Percentiles rank a stretch among this genome's conserved stretches.
These are phyloP conservation scores for Centropus bengalensis DNA, from an alignment of 2,113 vertebrate species.

Conservation along the genomic window DNA sequence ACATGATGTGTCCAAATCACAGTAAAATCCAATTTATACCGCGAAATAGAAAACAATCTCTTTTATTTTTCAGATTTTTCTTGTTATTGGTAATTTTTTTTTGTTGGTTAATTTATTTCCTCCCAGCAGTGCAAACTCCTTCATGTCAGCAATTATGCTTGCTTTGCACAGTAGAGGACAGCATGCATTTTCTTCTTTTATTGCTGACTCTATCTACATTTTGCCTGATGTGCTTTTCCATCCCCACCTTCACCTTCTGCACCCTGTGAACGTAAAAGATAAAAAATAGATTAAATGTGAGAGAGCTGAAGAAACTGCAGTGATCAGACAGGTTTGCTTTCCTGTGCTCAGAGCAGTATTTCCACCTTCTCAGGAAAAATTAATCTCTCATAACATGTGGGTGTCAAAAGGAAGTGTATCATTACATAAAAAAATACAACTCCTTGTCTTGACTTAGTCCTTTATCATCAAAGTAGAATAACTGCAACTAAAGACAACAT, in stretches of 20 bases:
- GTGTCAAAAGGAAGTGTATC: neutral
- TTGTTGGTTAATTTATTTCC: neutral
- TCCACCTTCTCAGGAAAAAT: neutral
- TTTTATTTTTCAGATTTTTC: neutral
- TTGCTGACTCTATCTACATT: constrained; percentile 55
- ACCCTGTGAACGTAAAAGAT: constrained; percentile 4
- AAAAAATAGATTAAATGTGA: constrained; percentile 45
- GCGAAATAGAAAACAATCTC: neutral
- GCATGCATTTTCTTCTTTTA: constrained; percentile 29
- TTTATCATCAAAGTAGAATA: neutral
- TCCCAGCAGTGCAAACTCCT: neutral
- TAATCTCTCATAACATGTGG: neutral
- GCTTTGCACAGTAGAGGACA: constrained; percentile 46
- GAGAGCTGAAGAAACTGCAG: neutral
- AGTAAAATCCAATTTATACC: neutral
- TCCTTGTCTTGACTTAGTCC: neutral
- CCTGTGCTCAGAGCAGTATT: neutral
- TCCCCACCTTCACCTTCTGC: constrained; percentile 36
- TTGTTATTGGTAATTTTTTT: neutral
- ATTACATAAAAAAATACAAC: neutral
- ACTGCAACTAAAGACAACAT: neutral
- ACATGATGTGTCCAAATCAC: neutral
- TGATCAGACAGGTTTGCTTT: neutral
- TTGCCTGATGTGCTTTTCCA: constrained; percentile 42
- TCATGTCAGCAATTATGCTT: constrained; percentile 11